Conservation (phyloP, 1,140 invertebrate genomes). For the Lucilia cuprina region DNA sequence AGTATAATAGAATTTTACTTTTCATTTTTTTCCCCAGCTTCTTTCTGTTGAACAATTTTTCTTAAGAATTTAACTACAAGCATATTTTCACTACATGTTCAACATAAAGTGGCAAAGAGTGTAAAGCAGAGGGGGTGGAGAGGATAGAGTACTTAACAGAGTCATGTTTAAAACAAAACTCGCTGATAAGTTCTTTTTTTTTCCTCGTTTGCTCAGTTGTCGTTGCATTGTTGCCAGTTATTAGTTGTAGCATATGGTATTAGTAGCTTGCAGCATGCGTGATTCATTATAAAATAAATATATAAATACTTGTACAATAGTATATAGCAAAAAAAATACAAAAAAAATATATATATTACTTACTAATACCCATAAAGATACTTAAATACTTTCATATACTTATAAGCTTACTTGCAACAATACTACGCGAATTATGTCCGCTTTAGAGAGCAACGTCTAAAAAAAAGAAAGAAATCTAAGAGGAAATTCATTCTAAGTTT, state of each 20-base stretch:
- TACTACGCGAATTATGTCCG: neutral
- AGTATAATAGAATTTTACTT: conserved; percentile 10
- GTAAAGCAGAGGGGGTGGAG: neutral
- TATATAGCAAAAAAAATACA: neutral
- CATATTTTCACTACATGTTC: neutral
- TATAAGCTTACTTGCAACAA: neutral
- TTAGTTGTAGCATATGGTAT: neutral
- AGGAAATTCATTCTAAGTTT: neutral
- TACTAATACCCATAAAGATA: too few relatives aligned
- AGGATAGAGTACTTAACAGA: neutral
- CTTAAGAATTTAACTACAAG: neutral
- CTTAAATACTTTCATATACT: too few relatives aligned
- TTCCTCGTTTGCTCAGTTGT: neutral
- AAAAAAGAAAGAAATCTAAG: neutral
- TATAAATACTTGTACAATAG: neutral
- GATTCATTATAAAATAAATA: neutral
- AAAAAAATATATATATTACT: too few relatives aligned
- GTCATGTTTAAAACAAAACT: neutral
- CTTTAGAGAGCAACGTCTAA: neutral
- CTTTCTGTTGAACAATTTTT: neutral
- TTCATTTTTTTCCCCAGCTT: neutral
- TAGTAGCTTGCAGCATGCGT: neutral
- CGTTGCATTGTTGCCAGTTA: neutral
- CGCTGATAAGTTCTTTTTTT: neutral
- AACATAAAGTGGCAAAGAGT: neutral